Evolutionary conservation across 1,140 invertebrate species (phyloP), one percentile per base, ranked within the genome.

Genomic region (Battus philenor): DNA sequence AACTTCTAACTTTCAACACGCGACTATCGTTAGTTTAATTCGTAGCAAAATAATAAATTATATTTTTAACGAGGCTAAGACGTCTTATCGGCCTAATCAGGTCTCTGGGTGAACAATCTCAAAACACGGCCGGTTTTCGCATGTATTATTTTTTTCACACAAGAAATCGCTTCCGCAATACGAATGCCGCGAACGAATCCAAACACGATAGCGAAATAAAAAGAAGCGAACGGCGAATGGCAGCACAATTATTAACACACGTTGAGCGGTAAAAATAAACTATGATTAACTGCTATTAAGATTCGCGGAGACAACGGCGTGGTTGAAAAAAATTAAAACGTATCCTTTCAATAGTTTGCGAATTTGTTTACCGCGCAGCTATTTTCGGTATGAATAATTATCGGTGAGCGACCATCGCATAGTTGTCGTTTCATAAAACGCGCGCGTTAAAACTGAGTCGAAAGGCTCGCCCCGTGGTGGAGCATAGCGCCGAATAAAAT

Each of bases 401-500:
- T 68, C 68, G 59, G 51, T 65, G 74, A 73, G 59, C 79, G 80
- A 76, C 64, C 77, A 81, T 82, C 78, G 72, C 76, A 82, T 81
- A 85, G 76, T 81, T 85, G 81, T 85, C 75, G 81, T 85, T 83
- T 85, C 81, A 85, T 82, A 84, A 79, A 85, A 79, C 78, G 81
- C 74, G 65, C 80, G 75, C 77, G 81, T 83, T 85, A 83, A 85
- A 85, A 85, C 81, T 85, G 81, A 85, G 81, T 83, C 81, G 81
- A 83, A 84, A 83, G 81, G 77, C 79, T 83, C 75, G 81, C 75
- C 74, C 78, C 74, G 75, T 80, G 81, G 71, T 72, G 81, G 80
- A 83, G 75, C 80, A 81, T 84, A 84, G 80, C 80, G 74, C 83
- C 81, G 80, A 86, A 86, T 86, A 86, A 86, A 86, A 86, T 86